These are phyloP conservation scores for Conus betulinus DNA, from an alignment of 1,140 invertebrate species.

Conservation along the genomic window DNA sequence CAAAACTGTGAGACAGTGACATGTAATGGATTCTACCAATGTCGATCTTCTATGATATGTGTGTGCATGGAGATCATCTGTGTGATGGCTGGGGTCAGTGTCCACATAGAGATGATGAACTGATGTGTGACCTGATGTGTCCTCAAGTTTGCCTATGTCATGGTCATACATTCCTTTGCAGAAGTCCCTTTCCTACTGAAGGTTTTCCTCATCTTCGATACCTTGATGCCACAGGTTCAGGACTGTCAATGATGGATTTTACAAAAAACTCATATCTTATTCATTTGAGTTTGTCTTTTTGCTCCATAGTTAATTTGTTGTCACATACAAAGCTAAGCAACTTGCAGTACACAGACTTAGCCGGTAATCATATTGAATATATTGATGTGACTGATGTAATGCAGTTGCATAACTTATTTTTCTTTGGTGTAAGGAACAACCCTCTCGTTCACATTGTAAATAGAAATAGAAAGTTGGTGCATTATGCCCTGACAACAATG, in stretches of 20 bases:
- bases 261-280: not conserved
- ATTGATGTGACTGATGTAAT: not conserved
- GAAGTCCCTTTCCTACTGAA: not conserved
- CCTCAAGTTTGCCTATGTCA: constrained; percentile 50
- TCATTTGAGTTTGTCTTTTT: not conserved
- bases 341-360: constrained; percentile 10
- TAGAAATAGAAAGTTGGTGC: not conserved
- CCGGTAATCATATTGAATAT: not conserved
- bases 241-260: not conserved
- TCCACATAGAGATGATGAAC: constrained; percentile 41
- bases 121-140: constrained; percentile 29
- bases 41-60: constrained; percentile 27
- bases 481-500: not conserved
- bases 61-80: constrained; percentile 25
- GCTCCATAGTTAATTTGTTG: constrained; percentile 17
- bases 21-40: constrained; percentile 31
- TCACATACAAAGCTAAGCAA: not conserved
- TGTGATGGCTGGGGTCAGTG: constrained; percentile 34
- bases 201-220: not conserved
- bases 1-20: not conserved
- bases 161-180: constrained; percentile 8
- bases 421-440: constrained; percentile 14
- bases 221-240: constrained; percentile 12
- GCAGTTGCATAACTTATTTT: constrained; percentile 11
- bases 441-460: not conserved